Evolutionary conservation across 2,888 invertebrate genomes (phyloP), one percentile per base, ranked within the genome.

Genomic region (Teleogryllus oceanicus): DNA sequence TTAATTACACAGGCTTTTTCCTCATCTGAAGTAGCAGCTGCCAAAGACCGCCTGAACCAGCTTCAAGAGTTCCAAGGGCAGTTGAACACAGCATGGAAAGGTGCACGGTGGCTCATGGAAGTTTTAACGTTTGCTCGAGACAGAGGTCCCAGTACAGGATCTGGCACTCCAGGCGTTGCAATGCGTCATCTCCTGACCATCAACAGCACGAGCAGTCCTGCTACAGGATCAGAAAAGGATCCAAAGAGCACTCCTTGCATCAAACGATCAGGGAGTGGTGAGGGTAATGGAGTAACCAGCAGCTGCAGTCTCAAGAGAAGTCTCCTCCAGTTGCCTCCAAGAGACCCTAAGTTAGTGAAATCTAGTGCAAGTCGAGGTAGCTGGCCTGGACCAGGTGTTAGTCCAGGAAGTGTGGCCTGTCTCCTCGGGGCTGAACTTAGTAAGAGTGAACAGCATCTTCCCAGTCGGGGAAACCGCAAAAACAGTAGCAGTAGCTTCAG

Each of bases 91-190:
- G 92, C 96, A 4, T 99, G 99, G 99, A 96, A 96, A 85, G 93
- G 94, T 24, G 94, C 96, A 76, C 92, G 99, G 21, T 99, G 99
- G 99, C 90, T 99, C 24, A 95, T 97, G 92, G 97, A 98, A 85
- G 93, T 98, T 11, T 96, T 99, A 80, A 93, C 95, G 0, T 96
- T 96, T 86, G 97, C 98, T 1, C 91, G 99, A 82, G 98, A 98
- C 85, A 92, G 94, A 75, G 88, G 89, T 24, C 84, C 85, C n/a
- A 82, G 83, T 62, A 82, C 74, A n/a, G 79, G 79, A 11, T 12
- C 16, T 12, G 77, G 77, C 2, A 79, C 81, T 51, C 80, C 84
- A 12, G 87, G 87, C 2, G 85, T 87, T 51, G 85, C 85, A 18
- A 87, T 89, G 84, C 85, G 85, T 80, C 85, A 86, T 80, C 84